Percentiles rank a stretch among this genome's conserved stretches.
Evolutionary conservation across 2,797 vertebrate species (phyloP).

Genomic region (Lagorchestes hirsutus): DNA sequence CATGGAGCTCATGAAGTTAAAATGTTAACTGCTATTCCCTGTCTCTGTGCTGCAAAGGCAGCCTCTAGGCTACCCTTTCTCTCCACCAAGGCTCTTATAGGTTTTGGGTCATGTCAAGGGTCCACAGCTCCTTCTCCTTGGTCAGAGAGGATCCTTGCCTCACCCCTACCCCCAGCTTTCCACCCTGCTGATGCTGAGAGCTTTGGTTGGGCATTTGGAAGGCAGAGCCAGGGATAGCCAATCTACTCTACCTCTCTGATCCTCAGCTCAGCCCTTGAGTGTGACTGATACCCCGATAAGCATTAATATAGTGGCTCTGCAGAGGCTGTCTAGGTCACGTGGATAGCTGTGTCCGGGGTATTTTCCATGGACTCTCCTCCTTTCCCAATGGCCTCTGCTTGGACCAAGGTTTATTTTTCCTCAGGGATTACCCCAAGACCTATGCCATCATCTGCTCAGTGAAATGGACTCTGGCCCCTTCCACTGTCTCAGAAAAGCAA

Average conservation of each 20-base stretch:
- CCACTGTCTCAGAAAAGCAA: conserved; percentile 35
- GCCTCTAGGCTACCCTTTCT: not conserved
- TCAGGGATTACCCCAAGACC: conserved; percentile 61
- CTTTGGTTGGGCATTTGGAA: not conserved
- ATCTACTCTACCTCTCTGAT: not conserved
- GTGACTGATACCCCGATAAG: conserved; percentile 54
- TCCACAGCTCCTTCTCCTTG: not conserved
- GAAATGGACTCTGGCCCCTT: conserved; percentile 66
- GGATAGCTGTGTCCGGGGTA: conserved; percentile 48
- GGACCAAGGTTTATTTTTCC: conserved; percentile 72
- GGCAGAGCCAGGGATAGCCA: not conserved
- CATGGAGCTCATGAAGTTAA: not conserved
- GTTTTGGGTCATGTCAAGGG: not conserved
- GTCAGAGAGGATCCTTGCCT: not conserved
- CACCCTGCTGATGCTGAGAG: not conserved
- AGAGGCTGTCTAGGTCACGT: not conserved
- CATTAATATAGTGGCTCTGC: conserved; percentile 23
- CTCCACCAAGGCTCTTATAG: not conserved
- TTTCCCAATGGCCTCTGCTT: conserved; percentile 56
- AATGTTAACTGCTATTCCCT: not conserved
- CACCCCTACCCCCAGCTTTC: not conserved
- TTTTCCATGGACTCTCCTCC: conserved; percentile 63
- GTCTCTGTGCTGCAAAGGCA: not conserved
- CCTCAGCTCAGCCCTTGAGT: not conserved
- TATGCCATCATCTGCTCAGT: conserved; percentile 9